These are phyloP conservation scores for Tringa solitaria DNA, from an alignment of 2,113 vertebrate species.

Conservation along the genomic window DNA sequence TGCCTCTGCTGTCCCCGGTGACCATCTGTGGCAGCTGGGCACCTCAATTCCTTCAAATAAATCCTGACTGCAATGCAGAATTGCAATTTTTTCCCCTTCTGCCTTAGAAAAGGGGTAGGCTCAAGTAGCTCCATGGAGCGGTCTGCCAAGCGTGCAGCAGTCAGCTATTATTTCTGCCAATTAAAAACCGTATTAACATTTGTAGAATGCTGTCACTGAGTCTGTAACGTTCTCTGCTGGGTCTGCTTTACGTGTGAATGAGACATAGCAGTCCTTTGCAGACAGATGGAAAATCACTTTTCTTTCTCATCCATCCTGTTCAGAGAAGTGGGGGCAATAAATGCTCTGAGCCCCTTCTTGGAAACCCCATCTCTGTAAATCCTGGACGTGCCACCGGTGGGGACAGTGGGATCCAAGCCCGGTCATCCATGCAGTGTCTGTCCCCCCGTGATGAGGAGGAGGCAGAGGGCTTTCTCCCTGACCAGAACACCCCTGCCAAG, in stretches of 20 bases:
- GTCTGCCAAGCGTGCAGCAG: not conserved
- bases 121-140: not conserved
- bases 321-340: not conserved
- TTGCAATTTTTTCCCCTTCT: not conserved
- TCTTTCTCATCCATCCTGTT: not conserved
- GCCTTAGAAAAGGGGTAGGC: not conserved
- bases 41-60: not conserved
- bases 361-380: not conserved
- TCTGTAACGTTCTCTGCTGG: not conserved
- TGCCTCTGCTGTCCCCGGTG: not conserved
- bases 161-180: constrained; percentile 7
- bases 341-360: not conserved
- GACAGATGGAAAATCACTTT: constrained; percentile 13
- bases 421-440: fast-evolving
- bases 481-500: not conserved
- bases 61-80: not conserved
- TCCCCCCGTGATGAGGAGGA: fast-evolving
- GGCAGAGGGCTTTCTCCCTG: not conserved
- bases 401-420: not conserved
- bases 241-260: not conserved
- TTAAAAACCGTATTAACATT: constrained; percentile 26
- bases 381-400: fast-evolving
- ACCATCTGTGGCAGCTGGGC: not conserved
- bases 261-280: not conserved
- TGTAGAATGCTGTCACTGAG: not conserved